Evolutionary conservation across 64 coral and sea anemone species (phyloP).

Genomic region (Catalaphyllia jardinei): DNA sequence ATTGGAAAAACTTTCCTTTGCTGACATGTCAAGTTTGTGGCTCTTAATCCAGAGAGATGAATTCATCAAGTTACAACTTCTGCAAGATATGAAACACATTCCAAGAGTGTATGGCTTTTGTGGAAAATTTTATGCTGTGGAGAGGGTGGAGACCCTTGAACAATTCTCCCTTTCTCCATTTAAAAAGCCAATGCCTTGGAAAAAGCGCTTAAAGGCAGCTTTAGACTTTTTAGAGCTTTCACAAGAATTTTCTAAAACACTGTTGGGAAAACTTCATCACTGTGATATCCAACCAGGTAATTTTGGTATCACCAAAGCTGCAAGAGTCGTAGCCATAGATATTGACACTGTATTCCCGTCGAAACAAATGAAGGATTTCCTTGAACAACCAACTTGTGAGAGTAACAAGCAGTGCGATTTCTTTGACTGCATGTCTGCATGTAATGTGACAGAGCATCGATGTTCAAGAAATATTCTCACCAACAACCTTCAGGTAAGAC

Average conservation of each 20-base stretch:
- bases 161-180: constrained; percentile 39
- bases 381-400: constrained; percentile 69
- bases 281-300: constrained; percentile 93
- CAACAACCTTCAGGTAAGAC: constrained; percentile 86
- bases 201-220: constrained; percentile 49
- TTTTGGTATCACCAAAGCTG: constrained; percentile 79
- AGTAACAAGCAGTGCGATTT: constrained; percentile 75
- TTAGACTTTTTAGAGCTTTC: constrained; percentile 68
- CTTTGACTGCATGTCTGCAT: constrained; percentile 87
- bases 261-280: constrained; percentile 65
- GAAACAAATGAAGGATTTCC: constrained; percentile 65
- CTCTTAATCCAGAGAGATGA: constrained; percentile 80
- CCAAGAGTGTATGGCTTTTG: constrained; percentile 90
- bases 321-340: constrained; percentile 68
- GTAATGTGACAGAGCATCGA: constrained; percentile 58
- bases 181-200: constrained; percentile 68
- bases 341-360: constrained; percentile 76
- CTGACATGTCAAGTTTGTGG: constrained; percentile 88
- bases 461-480: constrained; percentile 72
- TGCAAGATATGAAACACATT: constrained; percentile 79
- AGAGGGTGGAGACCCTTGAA: constrained; percentile 67
- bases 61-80: constrained; percentile 80
- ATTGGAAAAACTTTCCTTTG: constrained; percentile 46
- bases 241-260: constrained; percentile 55
- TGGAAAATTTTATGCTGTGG: constrained; percentile 92